phyloP scores from a whole-genome alignment of 2,113 vertebrate genomes.

The Pelobates fuscus region DNA sequence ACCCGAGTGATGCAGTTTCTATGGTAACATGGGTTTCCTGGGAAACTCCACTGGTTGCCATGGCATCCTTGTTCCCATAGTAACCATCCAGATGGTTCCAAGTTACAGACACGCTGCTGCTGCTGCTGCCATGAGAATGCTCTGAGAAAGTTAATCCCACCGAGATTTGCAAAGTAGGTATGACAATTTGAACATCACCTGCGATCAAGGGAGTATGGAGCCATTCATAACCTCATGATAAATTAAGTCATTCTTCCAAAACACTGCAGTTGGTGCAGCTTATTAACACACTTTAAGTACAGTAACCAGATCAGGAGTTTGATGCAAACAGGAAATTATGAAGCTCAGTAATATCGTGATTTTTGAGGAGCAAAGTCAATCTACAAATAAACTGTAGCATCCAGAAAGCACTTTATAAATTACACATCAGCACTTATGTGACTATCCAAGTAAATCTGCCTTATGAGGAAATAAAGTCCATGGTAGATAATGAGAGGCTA shows the following conservation, averaged over 20 bases:
- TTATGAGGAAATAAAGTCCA: conserved; percentile 26
- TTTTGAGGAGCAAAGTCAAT: conserved; percentile 42
- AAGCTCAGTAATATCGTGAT: no score
- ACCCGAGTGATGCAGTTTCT: conserved; percentile 89
- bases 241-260: conserved; percentile 39
- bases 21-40: conserved; percentile 89
- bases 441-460: conserved; percentile 29
- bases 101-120: conserved; percentile 61
- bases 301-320: neutral
- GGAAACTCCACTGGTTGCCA: conserved; percentile 95
- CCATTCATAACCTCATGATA: conserved; percentile 39
- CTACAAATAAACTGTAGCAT: conserved; percentile 30
- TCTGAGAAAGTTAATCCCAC: conserved; percentile 57
- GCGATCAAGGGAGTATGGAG: conserved; percentile 24
- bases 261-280: conserved; percentile 29
- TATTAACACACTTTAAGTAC: no score
- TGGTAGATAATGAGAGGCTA: conserved; percentile 27
- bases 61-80: conserved; percentile 86
- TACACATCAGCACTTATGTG: conserved; percentile 39
- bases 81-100: conserved; percentile 86
- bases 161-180: conserved; percentile 47
- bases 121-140: conserved; percentile 57
- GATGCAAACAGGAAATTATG: no score
- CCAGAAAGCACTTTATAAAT: conserved; percentile 43
- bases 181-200: conserved; percentile 49